Percentiles rank a stretch among this genome's conserved stretches.
Evolutionary conservation across 2,113 vertebrate species (phyloP).

Genomic region (Conger conger): DNA sequence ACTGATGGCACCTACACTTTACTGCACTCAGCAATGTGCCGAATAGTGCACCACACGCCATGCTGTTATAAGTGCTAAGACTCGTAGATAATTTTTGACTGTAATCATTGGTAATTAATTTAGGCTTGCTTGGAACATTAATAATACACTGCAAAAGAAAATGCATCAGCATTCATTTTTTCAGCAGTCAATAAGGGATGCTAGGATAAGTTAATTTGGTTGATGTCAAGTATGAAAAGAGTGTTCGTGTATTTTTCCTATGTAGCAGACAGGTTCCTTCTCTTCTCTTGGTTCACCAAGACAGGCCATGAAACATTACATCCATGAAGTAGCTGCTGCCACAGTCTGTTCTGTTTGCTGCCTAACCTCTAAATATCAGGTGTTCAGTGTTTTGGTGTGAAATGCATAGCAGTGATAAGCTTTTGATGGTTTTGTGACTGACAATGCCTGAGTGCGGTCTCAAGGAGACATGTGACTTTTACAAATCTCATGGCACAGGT

Average conservation of each 20-base stretch:
- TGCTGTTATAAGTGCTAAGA: background rate
- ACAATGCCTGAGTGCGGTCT: background rate
- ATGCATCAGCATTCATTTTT: slow-evolving; percentile 8
- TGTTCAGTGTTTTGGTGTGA: no score
- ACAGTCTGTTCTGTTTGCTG: no score
- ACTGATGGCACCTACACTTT: background rate
- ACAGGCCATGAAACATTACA: background rate
- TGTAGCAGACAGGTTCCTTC: background rate
- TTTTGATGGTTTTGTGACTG: background rate
- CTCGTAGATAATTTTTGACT: background rate
- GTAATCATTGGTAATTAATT: slow-evolving; percentile 10
- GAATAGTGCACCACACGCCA: background rate
- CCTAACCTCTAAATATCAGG: no score
- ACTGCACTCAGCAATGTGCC: background rate
- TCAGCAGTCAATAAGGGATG: background rate
- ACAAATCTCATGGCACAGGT: background rate
- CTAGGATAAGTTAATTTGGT: background rate
- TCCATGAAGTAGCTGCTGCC: background rate
- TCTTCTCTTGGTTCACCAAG: no score
- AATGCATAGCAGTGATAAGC: no score
- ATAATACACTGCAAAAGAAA: slow-evolving; percentile 7
- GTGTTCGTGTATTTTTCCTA: background rate
- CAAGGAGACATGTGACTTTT: background rate
- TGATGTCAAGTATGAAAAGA: slow-evolving; percentile 3
- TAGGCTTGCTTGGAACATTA: slow-evolving; percentile 14